These are phyloP conservation scores for Scytalopus superciliaris DNA, from an alignment of 2,113 vertebrate species.

Conservation along the genomic window DNA sequence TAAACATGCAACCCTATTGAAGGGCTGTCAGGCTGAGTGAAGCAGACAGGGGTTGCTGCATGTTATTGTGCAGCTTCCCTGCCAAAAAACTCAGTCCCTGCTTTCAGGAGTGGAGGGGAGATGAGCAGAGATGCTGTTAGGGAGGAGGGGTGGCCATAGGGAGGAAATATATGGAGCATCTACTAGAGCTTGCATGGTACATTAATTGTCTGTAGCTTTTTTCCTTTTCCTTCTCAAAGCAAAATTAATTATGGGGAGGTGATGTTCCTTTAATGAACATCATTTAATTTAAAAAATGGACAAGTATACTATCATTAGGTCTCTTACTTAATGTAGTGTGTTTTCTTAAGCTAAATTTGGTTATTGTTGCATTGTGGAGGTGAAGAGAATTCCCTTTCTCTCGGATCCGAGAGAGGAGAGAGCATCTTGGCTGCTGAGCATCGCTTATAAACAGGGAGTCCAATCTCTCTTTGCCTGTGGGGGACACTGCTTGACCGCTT, in stretches of 20 bases:
- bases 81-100: not conserved
- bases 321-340: constrained; percentile 39
- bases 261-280: constrained; percentile 70
- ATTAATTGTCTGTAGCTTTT: constrained; percentile 54
- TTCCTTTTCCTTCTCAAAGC: constrained; percentile 56
- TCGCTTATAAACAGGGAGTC: not conserved
- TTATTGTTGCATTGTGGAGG: not conserved
- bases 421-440: not conserved
- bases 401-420: not conserved
- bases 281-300: constrained; percentile 70
- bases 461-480: constrained; percentile 59
- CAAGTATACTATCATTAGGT: constrained; percentile 18
- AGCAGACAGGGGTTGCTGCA: rapidly evolving
- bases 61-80: not conserved
- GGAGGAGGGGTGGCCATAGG: not conserved
- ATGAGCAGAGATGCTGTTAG: not conserved
- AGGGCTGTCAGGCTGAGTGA: not conserved
- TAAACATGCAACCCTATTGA: not conserved
- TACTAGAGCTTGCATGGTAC: constrained; percentile 1
- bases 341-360: not conserved
- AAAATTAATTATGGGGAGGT: constrained; percentile 69
- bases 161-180: constrained; percentile 19
- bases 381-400: not conserved
- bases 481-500: constrained; percentile 67
- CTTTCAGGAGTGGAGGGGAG: not conserved